Evolutionary conservation across 2,113 vertebrate species (phyloP), one percentile per base, ranked within the genome.

Genomic region (Rhinolophus sinicus): DNA sequence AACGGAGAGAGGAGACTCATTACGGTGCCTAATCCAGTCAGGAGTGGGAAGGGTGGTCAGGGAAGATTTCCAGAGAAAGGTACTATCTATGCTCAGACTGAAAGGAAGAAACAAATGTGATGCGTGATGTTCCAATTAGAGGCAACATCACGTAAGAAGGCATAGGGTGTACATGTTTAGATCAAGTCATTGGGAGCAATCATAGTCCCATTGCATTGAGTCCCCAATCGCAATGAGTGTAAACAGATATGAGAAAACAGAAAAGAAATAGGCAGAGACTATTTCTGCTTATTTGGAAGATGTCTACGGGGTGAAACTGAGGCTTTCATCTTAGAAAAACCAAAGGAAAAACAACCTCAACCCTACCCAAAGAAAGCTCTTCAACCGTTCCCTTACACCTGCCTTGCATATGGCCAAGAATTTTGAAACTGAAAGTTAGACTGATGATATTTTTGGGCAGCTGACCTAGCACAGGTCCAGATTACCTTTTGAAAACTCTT

Each of bases 401-500:
- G 19, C 26, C 50, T 80, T 69, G 19, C 88, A 52, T 91, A 54
- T 44, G 40, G 40, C 40, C n/a, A 92, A 93, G 26, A 54, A 44
- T 33, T 69, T 75, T 95, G 40, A 94, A 88, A 64, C 13, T 77
- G 16, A 70, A 54, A 38, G 67, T 69, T 85, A 76, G 19, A 58
- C 28, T 93, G 40, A 77, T 58, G 24, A 15, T 22, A 90, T 60
- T 4, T 94, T 85, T 75, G 15, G n/a, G n/a, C 28, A 54, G 22
- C 22, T 73, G 73, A 78, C 82, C n/a, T 28, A 44, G 40, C 5
- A 44, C 6, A 44, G 40, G 40, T 44, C 40, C 40, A 44, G 40
- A 44, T 44, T 44, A 44, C 33, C n/a, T 67, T 75, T 60, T 18
- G 35, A 87, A 83, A 67, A 40, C 9, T 56, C 76, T 54, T 0